A percentile compares a stretch with the other conserved stretches of the same genome.
These are phyloP conservation scores for Invenusta paracnida DNA, from an alignment of 2,888 invertebrate genomes.

Conservation along the genomic window DNA sequence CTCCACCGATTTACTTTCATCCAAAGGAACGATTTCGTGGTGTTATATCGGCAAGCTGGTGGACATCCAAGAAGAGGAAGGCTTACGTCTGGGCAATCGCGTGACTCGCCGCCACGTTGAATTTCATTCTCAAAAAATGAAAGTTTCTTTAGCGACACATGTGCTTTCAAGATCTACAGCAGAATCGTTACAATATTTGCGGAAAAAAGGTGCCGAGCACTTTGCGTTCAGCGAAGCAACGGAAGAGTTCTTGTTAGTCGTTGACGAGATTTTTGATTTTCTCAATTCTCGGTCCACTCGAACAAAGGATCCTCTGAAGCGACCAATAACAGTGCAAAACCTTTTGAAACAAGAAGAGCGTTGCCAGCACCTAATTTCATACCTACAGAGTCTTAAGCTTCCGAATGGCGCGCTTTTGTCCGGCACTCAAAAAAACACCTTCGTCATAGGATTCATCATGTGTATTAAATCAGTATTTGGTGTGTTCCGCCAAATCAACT, in stretches of 20 bases:
- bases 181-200: neutral
- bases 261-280: neutral
- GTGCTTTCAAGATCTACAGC: neutral
- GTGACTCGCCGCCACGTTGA: neutral
- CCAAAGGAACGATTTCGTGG: neutral
- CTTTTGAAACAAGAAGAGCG: neutral
- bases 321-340: neutral
- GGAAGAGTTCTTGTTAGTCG: neutral
- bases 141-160: neutral
- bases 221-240: neutral
- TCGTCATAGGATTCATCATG: neutral
- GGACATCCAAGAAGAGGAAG: neutral
- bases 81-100: neutral
- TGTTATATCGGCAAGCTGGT: neutral
- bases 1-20: neutral
- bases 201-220: neutral
- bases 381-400: neutral
- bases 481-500: neutral
- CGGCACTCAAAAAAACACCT: neutral
- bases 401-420: neutral
- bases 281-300: neutral
- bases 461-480: neutral
- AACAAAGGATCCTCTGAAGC: neutral
- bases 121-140: neutral
- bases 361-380: neutral